Conservation (phyloP, 2,888 invertebrate species). For the Augochlorella aurata region DNA sequence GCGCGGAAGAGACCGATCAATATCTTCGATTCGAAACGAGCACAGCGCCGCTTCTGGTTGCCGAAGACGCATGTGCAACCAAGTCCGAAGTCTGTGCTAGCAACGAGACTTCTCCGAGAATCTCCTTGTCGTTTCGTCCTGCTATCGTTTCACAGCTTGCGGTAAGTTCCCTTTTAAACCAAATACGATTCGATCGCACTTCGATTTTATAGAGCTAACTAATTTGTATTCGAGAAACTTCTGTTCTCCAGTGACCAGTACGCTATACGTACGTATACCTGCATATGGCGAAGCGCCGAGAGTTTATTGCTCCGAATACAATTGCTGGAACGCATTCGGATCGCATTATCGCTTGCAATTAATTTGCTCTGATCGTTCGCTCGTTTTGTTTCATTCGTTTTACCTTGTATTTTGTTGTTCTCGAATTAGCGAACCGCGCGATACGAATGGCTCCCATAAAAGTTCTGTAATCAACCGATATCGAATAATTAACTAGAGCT, state of each 20-base stretch:
- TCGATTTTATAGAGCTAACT: neutral
- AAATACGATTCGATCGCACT: neutral
- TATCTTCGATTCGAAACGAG: conserved; percentile 71
- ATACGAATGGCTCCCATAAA: too few relatives aligned
- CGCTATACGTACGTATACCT: neutral
- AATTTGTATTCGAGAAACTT: neutral
- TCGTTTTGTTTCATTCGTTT: too few relatives aligned
- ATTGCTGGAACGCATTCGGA: neutral
- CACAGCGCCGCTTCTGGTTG: conserved; percentile 66
- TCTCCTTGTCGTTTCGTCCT: conserved; percentile 15
- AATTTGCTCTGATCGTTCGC: too few relatives aligned
- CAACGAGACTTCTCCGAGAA: conserved; percentile 19
- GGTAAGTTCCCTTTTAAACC: conserved; percentile 25
- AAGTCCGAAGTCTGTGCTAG: conserved; percentile 9
- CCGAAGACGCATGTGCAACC: conserved; percentile 36
- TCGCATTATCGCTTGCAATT: neutral
- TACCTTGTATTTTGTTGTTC: too few relatives aligned
- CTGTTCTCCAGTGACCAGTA: neutral
- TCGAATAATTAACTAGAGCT: too few relatives aligned
- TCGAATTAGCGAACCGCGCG: too few relatives aligned
- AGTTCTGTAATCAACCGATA: too few relatives aligned
- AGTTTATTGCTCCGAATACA: neutral
- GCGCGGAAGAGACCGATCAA: conserved; percentile 72
- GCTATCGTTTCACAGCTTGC: neutral
- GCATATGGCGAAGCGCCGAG: neutral